Evolutionary conservation across 2,888 invertebrate genomes (phyloP), one percentile per base, ranked within the genome.

Genomic region (Perdita meconis): DNA sequence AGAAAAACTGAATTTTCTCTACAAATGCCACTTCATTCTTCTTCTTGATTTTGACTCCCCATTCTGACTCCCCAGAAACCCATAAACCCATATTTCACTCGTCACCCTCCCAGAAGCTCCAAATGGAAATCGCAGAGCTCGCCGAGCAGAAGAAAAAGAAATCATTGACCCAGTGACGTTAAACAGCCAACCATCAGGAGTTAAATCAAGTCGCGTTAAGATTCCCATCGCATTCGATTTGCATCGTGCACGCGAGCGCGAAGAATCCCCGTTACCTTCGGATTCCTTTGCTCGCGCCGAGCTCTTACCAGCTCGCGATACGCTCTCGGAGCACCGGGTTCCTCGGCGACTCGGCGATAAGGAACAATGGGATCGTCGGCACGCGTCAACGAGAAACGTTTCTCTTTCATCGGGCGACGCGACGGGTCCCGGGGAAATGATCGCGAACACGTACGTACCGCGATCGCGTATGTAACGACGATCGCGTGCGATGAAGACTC

Each of bases 381-480:
- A 83, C 81, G 81, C 76, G 78, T 63, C 66, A n/a, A 69, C 71
- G 74, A 73, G 74, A 71, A 81, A 69, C 76, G 64, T 83, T 83
- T 83, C 83, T 83, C 81, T 83, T 83, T 83, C 81, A 76, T 78
- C 59, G 78, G 55, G n/a, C n/a, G n/a, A n/a, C n/a, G n/a, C n/a
- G 66, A 66, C 59, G 60, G 53, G 61, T 24, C 56, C 61, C 65
- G 22, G 68, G 77, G 78, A 78, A 65, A 80, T 73, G 75, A 59
- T 61, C 73, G n/a, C n/a, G 63, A 73, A 70, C 80, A 73, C 70
- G 78, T 80, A 75, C 65, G 50, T 50, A 38, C 24, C 42, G 24
- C 51, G 53, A 71, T 70, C 69, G 63, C 53, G 63, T 81, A 66
- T 72, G 24, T 34, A 55, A 34, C 19, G 72, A 40, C n/a, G 56